phyloP scores from a whole-genome alignment of 2,888 invertebrate species.

The Lepidonotus clava region DNA sequence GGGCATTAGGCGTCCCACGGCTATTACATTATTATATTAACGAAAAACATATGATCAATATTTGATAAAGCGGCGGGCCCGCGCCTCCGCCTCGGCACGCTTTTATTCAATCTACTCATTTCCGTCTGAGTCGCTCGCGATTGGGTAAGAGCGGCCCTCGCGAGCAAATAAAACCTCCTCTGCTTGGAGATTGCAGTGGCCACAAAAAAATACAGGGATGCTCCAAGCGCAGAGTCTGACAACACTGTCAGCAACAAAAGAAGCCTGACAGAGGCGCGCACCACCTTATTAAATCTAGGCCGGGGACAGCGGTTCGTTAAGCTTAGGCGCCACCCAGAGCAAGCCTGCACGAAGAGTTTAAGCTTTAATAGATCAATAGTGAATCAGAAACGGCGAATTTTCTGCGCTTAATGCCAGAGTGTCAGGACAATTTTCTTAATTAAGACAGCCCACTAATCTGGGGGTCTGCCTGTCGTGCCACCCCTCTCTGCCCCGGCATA shows the following conservation, averaged over 20 bases:
- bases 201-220: not conserved
- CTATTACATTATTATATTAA: conserved; percentile 54
- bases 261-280: not conserved
- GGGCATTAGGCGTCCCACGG: conserved; percentile 42
- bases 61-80: conserved; percentile 25
- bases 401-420: conserved; percentile 26
- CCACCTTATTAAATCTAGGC: conserved; percentile 15
- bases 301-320: not conserved
- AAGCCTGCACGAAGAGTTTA: conserved; percentile 25
- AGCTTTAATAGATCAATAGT: conserved; percentile 51
- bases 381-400: conserved; percentile 25
- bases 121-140: conserved; percentile 40
- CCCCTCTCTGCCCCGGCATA: not conserved
- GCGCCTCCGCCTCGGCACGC: not conserved
- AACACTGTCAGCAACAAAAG: conserved; percentile 28
- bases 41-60: conserved; percentile 54
- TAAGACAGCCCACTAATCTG: conserved; percentile 38
- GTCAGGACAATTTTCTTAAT: conserved; percentile 51
- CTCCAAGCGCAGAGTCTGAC: conserved; percentile 6
- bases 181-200: not conserved
- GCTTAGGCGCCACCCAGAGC: not conserved
- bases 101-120: conserved; percentile 51
- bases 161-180: not conserved
- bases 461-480: not conserved
- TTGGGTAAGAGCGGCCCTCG: not conserved